phyloP scores from a whole-genome alignment of 2,888 invertebrate species.

The Brachypterus glaber region DNA sequence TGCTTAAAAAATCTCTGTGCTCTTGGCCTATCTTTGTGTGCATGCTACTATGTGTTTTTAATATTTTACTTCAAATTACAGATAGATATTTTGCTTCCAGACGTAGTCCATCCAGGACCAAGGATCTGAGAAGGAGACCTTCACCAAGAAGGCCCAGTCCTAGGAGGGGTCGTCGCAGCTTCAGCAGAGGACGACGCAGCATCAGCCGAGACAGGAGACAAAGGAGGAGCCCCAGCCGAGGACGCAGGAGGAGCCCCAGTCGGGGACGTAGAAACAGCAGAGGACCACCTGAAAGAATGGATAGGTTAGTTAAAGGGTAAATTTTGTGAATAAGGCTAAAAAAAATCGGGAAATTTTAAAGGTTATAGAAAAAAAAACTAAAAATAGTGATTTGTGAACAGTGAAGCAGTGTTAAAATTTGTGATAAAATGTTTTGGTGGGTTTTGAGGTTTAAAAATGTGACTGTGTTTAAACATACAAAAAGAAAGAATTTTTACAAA shows the following conservation, averaged over 20 bases:
- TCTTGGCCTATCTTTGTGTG: too few species aligned
- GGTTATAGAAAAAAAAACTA: too few species aligned
- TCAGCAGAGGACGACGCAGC: constrained; percentile 30
- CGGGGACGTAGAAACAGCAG: constrained; percentile 38
- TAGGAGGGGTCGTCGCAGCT: constrained; percentile 26
- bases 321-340: too few species aligned
- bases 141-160: constrained; percentile 34
- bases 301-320: too few species aligned
- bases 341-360: too few species aligned
- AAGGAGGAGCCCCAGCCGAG: constrained; percentile 31
- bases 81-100: constrained; percentile 30
- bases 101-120: constrained; percentile 35
- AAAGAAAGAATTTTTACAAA: too few species aligned
- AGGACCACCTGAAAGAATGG: constrained; percentile 33
- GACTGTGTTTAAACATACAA: too few species aligned
- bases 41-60: constrained; percentile 18
- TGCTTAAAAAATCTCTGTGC: too few species aligned
- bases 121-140: constrained; percentile 33
- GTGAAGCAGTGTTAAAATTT: too few species aligned
- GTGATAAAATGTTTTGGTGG: too few species aligned
- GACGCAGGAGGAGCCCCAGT: constrained; percentile 32
- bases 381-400: too few species aligned
- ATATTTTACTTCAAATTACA: constrained; percentile 28
- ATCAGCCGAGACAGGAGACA: constrained; percentile 32
- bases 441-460: too few species aligned